Conservation (phyloP, 2,888 invertebrate species). For the Chrysolina americana region DNA sequence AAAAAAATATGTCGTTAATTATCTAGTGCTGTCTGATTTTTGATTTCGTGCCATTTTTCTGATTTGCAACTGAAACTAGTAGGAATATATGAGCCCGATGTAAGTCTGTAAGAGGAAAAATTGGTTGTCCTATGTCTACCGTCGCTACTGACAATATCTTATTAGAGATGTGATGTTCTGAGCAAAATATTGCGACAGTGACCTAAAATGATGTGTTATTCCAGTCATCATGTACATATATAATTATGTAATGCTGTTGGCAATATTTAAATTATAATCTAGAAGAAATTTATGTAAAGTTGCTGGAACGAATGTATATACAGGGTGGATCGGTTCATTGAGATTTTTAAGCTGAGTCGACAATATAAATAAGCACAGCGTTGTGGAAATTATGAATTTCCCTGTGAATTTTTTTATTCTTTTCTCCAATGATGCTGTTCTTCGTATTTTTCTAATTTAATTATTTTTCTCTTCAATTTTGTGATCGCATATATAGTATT, state of each 20-base stretch:
- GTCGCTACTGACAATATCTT: slow-evolving; percentile 34
- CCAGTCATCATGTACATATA: slow-evolving; percentile 67
- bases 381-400: no score
- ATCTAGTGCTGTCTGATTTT: no score
- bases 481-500: not conserved
- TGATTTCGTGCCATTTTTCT: no score
- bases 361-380: no score
- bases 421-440: not conserved
- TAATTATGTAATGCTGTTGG: slow-evolving; percentile 63
- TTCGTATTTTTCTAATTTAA: not conserved
- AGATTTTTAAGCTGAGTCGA: not conserved
- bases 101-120: not conserved
- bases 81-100: no score
- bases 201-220: slow-evolving; percentile 65
- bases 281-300: slow-evolving; percentile 61
- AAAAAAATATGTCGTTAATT: no score
- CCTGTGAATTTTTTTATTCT: no score
- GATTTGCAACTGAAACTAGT: no score
- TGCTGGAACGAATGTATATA: slow-evolving; percentile 65
- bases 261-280: slow-evolving; percentile 66
- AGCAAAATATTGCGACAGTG: slow-evolving; percentile 33
- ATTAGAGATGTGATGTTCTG: slow-evolving; percentile 61
- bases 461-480: not conserved
- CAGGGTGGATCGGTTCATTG: slow-evolving; percentile 51
- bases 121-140: not conserved